phyloP scores from a whole-genome alignment of 2,113 vertebrate species.

The Pristiophorus japonicus region DNA sequence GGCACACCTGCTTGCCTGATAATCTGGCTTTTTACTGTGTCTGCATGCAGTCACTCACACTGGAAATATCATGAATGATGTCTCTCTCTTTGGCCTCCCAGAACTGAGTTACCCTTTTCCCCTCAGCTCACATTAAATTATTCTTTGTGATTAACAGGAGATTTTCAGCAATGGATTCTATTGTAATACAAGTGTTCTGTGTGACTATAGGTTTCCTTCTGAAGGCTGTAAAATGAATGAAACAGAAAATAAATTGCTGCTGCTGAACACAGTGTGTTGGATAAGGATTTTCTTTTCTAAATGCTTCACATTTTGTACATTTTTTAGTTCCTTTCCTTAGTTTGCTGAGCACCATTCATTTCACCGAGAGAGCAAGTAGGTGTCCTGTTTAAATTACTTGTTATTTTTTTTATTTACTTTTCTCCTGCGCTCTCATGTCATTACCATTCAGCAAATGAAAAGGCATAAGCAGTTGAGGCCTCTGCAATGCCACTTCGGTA shows the following conservation, averaged over 20 bases:
- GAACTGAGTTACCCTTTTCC: constrained; percentile 48
- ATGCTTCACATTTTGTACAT: background rate
- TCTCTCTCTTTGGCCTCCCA: constrained; percentile 48
- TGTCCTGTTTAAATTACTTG: constrained; percentile 29
- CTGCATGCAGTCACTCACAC: constrained; percentile 49
- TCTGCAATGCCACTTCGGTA: background rate
- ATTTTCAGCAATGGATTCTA: constrained; percentile 41
- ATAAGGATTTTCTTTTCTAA: background rate
- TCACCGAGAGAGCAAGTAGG: background rate
- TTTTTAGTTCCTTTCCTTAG: background rate
- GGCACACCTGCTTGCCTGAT: constrained; percentile 56
- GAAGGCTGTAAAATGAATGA: background rate
- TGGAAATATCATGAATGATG: constrained; percentile 46
- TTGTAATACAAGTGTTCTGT: constrained; percentile 40
- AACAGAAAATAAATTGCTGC: constrained; percentile 16
- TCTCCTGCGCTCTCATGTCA: background rate
- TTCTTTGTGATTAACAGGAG: constrained; percentile 41
- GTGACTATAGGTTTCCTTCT: background rate
- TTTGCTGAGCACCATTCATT: background rate
- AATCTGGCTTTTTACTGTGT: constrained; percentile 57
- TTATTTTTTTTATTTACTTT: constrained; percentile 30
- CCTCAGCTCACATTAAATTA: constrained; percentile 43
- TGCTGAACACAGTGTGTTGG: background rate
- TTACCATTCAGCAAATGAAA: background rate
- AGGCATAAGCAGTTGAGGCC: background rate